phyloP scores from a whole-genome alignment of 2,113 vertebrate species.

The Buteo buteo region DNA sequence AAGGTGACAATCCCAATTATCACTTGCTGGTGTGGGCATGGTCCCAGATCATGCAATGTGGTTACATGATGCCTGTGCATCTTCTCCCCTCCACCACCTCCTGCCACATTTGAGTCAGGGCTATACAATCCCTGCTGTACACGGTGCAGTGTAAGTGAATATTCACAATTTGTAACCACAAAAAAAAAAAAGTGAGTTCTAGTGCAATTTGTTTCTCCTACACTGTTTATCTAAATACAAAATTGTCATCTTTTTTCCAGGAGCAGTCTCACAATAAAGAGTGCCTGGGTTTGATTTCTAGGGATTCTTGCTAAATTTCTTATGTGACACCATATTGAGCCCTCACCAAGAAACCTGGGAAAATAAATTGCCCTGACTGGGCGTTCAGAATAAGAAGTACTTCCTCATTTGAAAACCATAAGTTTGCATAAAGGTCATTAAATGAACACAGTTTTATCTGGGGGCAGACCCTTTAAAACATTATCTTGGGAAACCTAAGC shows the following conservation, averaged over 20 bases:
- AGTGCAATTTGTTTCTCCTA: background rate
- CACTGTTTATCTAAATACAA: background rate
- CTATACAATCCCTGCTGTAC: background rate
- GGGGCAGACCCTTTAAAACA: background rate
- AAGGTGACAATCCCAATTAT: slow-evolving; percentile 48
- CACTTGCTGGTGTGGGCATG: background rate
- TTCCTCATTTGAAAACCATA: slow-evolving; percentile 6
- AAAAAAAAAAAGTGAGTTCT: background rate
- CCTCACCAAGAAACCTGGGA: background rate
- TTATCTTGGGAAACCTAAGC: background rate
- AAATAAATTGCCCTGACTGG: slow-evolving; percentile 9
- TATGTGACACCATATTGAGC: background rate
- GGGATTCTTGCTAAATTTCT: background rate
- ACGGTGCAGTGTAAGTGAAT: background rate
- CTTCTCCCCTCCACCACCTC: background rate
- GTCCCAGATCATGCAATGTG: background rate
- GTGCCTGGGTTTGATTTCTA: slow-evolving; percentile 14
- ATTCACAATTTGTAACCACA: background rate
- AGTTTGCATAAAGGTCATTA: background rate
- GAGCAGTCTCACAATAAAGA: background rate
- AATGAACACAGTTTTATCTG: background rate
- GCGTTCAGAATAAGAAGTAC: background rate
- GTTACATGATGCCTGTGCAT: background rate
- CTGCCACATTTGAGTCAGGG: background rate
- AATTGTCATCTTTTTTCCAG: background rate